Evolutionary conservation across 2,113 vertebrate species (phyloP).

Genomic region (Microcebus murinus): DNA sequence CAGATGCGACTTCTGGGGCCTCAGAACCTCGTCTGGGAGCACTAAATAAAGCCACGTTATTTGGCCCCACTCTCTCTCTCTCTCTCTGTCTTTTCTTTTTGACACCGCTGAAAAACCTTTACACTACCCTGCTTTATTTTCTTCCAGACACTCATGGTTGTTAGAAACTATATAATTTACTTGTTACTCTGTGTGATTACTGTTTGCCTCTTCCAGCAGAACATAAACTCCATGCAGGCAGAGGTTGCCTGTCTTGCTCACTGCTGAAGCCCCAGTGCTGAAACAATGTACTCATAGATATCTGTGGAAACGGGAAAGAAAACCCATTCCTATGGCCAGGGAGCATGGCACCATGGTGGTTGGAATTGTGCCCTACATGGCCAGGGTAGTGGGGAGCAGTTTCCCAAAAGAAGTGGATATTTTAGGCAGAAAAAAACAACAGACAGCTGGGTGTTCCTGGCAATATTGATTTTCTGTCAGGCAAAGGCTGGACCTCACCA

Average conservation of each 20-base stretch:
- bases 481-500: not conserved
- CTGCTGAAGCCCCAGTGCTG: not conserved
- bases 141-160: not conserved
- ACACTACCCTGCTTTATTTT: not conserved
- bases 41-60: too few species aligned
- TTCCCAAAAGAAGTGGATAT: not conserved
- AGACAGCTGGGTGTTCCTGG: not conserved
- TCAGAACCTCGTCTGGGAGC: too few species aligned
- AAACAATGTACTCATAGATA: not conserved
- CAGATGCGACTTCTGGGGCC: too few species aligned
- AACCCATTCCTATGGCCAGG: not conserved
- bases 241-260: not conserved
- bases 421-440: not conserved
- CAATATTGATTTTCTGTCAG: not conserved
- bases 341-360: not conserved
- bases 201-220: not conserved
- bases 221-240: not conserved
- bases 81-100: too few species aligned
- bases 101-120: too few species aligned
- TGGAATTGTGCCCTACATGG: not conserved
- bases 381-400: not conserved
- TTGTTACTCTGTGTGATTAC: not conserved
- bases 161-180: not conserved
- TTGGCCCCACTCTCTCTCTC: too few species aligned
- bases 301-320: not conserved